phyloP scores from a whole-genome alignment of 2,888 invertebrate species.

The Platycheirus albimanus region DNA sequence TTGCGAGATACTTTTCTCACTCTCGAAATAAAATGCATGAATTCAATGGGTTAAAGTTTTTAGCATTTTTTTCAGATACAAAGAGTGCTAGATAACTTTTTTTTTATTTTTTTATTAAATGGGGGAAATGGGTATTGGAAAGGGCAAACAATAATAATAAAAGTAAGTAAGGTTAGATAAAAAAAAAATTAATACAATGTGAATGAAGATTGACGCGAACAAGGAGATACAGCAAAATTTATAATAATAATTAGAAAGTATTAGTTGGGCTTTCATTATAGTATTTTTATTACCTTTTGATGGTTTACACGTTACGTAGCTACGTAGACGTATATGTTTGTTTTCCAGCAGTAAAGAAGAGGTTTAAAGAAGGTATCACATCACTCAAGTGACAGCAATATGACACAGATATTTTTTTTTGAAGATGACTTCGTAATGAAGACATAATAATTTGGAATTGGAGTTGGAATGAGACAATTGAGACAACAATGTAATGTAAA shows the following conservation, averaged over 20 bases:
- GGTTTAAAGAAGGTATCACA: constrained; percentile 18
- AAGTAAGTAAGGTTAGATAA: constrained; percentile 51
- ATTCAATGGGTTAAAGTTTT: constrained; percentile 50
- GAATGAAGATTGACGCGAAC: constrained; percentile 23
- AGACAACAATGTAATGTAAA: too few species aligned
- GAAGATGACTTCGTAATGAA: constrained; percentile 22
- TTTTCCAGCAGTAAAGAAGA: neutral
- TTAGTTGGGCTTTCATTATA: constrained; percentile 64
- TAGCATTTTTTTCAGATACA: constrained; percentile 24
- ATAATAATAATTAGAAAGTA: constrained; percentile 69
- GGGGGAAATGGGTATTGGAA: constrained; percentile 20
- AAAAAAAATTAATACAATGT: too few species aligned
- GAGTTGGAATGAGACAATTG: too few species aligned
- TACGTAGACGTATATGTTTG: constrained; percentile 13
- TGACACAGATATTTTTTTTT: constrained; percentile 23
- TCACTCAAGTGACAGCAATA: constrained; percentile 21
- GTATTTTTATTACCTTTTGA: constrained; percentile 39
- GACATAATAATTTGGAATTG: constrained; percentile 9
- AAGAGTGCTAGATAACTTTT: constrained; percentile 37
- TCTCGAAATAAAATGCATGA: constrained; percentile 16
- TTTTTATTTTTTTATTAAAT: constrained; percentile 10
- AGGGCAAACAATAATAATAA: constrained; percentile 15
- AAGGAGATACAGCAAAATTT: constrained; percentile 26
- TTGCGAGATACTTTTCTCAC: constrained; percentile 16
- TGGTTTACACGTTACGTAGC: constrained; percentile 33